These are phyloP conservation scores for Decapterus maruadsi DNA, from an alignment of 2,797 vertebrate species.

Conservation along the genomic window DNA sequence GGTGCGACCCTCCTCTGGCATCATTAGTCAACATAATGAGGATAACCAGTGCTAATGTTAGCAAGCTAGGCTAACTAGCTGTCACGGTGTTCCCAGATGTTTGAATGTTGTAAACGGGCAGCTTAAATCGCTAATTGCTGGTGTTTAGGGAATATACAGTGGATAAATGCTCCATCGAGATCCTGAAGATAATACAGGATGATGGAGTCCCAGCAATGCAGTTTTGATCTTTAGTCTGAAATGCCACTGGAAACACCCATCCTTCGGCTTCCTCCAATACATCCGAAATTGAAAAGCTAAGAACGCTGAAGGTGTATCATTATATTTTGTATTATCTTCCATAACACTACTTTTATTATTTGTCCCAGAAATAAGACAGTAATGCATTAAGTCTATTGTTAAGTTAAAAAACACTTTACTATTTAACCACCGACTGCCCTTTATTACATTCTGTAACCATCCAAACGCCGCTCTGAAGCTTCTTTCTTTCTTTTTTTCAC, in stretches of 20 bases:
- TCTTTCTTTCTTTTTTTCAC: constrained; percentile 35
- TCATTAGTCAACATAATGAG: constrained; percentile 6
- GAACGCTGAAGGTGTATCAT: not conserved
- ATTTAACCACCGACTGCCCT: constrained; percentile 50
- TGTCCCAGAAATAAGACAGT: constrained; percentile 29
- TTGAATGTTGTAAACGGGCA: not conserved
- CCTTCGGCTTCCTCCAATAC: not conserved
- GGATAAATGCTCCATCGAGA: not conserved
- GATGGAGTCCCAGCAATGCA: not conserved
- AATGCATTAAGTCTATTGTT: constrained; percentile 41
- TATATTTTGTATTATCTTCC: not conserved
- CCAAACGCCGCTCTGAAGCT: constrained; percentile 42
- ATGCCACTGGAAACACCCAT: not conserved
- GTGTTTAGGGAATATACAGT: no score
- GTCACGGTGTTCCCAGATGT: not conserved
- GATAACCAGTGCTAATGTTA: not conserved
- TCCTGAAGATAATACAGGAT: not conserved
- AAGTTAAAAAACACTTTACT: constrained; percentile 32
- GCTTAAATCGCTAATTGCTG: not conserved
- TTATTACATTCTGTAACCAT: constrained; percentile 62
- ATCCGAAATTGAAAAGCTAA: not conserved
- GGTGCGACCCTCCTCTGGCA: not conserved
- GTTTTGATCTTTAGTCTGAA: not conserved
- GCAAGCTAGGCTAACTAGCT: not conserved
- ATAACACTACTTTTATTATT: not conserved